phyloP scores from a whole-genome alignment of 1,140 invertebrate species.

The Coptotermes formosanus region DNA sequence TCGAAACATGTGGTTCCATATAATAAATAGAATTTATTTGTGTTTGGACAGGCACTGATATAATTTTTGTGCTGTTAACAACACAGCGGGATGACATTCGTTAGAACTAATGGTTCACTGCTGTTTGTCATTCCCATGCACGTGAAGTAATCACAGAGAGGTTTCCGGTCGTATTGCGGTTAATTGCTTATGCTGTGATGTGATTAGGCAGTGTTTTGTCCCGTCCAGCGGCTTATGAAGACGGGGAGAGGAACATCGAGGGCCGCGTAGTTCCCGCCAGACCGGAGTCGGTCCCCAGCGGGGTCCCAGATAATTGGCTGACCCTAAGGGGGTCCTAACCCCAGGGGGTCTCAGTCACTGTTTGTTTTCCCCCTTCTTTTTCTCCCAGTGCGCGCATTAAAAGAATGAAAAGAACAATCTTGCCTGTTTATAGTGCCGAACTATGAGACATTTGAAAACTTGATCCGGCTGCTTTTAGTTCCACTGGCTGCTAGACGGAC shows the following conservation, averaged over 20 bases:
- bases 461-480: neutral
- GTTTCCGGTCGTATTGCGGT: neutral
- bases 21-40: no score
- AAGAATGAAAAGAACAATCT: neutral
- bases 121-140: no score
- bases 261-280: neutral
- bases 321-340: conserved; percentile 30
- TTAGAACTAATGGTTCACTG: no score
- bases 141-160: no score
- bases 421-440: conserved; percentile 6
- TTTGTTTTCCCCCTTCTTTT: conserved; percentile 32
- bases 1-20: no score
- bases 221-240: neutral
- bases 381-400: neutral
- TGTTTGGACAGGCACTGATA: no score
- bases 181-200: neutral
- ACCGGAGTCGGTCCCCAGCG: conserved; percentile 30
- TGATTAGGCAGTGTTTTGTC: no score
- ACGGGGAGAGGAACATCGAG: neutral
- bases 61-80: no score
- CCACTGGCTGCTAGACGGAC: neutral
- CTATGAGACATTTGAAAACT: neutral
- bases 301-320: conserved; percentile 33
- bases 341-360: conserved; percentile 30
- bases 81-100: no score